Base-by-base conservation (phyloP, 2,888 invertebrate species). In the Drosophila neoperkinsi region DNA sequence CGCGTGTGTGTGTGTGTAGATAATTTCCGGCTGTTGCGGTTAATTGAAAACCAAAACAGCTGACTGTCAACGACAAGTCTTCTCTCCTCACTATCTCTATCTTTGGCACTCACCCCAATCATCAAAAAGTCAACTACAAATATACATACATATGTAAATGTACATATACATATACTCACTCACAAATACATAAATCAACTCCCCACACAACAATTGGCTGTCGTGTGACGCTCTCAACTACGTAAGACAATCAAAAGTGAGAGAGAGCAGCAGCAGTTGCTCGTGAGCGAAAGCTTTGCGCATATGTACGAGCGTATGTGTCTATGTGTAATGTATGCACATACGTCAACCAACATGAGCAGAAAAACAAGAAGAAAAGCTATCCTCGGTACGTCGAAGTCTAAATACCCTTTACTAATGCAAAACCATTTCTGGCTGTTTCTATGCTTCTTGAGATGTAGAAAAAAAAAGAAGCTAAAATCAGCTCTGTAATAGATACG, bases 11-110 rank as follows among this genome's bases (percentile, higher is more conserved):
- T 65, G 33, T 56, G 46, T 55, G 38, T 28, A 41, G 59, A 59
- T 72, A 59, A 74, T 77, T 84, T 84, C 84, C 84, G 77, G 69
- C 74, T 84, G 74, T 87, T 79, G 74, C 65, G 69, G 70, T 74
- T 77, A 84, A 82, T 84, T 84, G 72, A 74, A 79, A 74, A 59
- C 65, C 74, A 79, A 87, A 87, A 84, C 88, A 87, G 84, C 84
- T 84, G 84, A 84, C 88, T 71, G 74, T 79, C 82, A 82, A 61
- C 70, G 77, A 55, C 51, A 52, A 61, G 53, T 46, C 25, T 63
- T 53, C 52, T 63, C 63, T 31, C 13, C 66, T 66, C 65, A 25
- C 56, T 59, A 46, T 57, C 36, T 52, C 30, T 30, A 52, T 41
- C 50, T 31, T 51, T 52, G 46, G 49, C 57, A 69, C 65, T 68